Conservation (phyloP, 2,888 invertebrate species). For the Apodemia zela region DNA sequence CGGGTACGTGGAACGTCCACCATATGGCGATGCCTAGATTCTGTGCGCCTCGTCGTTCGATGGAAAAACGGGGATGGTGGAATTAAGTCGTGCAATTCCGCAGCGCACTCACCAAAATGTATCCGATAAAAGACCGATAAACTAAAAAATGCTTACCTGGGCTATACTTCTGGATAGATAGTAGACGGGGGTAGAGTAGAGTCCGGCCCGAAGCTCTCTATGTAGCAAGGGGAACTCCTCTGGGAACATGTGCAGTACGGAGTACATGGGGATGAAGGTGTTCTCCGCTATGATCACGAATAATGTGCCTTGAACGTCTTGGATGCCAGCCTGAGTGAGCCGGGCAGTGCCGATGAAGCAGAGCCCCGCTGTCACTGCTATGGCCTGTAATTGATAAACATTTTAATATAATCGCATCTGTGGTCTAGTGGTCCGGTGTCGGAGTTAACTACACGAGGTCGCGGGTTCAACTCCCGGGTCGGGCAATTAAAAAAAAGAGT, state of each 20-base stretch:
- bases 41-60: too few species aligned
- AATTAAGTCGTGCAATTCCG: too few species aligned
- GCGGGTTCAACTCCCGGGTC: too few species aligned
- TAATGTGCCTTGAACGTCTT: constrained; percentile 92
- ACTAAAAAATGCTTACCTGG: constrained; percentile 83
- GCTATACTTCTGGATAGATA: constrained; percentile 90
- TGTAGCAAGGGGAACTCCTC: constrained; percentile 88
- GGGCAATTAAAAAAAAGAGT: too few species aligned
- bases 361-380: constrained; percentile 89
- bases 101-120: too few species aligned
- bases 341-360: constrained; percentile 89
- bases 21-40: too few species aligned
- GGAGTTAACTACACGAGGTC: too few species aligned
- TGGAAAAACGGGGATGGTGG: too few species aligned
- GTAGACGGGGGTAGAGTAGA: constrained; percentile 90
- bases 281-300: constrained; percentile 95
- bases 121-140: too few species aligned
- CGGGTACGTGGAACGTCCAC: too few species aligned
- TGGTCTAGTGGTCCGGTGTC: too few species aligned
- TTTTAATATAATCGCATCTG: too few species aligned
- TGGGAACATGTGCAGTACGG: constrained; percentile 91
- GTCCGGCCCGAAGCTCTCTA: constrained; percentile 89
- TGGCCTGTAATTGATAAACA: constrained; percentile 63
- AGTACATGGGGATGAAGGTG: constrained; percentile 95
- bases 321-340: constrained; percentile 89